Evolutionary conservation across 1,140 invertebrate species (phyloP).

Genomic region (Bombyx mandarina): DNA sequence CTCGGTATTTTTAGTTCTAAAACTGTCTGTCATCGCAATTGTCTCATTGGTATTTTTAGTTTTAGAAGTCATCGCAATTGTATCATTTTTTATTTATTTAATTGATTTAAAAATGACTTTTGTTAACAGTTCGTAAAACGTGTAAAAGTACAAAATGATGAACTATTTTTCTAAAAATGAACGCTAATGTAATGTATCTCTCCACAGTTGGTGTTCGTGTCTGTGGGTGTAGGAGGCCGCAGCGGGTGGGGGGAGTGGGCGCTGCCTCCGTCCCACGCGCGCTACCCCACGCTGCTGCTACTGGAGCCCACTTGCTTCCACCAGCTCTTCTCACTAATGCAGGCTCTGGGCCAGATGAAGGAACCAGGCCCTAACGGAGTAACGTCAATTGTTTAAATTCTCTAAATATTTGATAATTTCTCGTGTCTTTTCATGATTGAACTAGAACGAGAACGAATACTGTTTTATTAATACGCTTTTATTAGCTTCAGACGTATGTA

Average conservation of each 20-base stretch:
- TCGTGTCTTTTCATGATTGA: too few species aligned
- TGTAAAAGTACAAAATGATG: too few species aligned
- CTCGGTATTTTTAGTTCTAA: too few species aligned
- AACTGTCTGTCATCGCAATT: too few species aligned
- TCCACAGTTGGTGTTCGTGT: conserved; percentile 87
- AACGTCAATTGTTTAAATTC: conserved; percentile 9
- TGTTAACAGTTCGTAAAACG: background rate
- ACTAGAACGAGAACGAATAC: too few species aligned
- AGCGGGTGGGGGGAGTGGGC: conserved; percentile 80
- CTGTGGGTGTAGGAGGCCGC: conserved; percentile 84
- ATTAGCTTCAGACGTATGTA: too few species aligned
- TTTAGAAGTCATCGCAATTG: too few species aligned
- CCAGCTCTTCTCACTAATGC: conserved; percentile 90
- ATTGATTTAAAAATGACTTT: background rate
- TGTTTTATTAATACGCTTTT: too few species aligned
- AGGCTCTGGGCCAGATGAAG: conserved; percentile 88
- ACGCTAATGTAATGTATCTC: background rate
- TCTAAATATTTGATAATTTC: too few species aligned
- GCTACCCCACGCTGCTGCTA: conserved; percentile 87
- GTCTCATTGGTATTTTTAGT: too few species aligned
- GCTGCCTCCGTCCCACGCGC: conserved; percentile 84
- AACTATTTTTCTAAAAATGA: background rate
- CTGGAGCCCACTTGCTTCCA: conserved; percentile 90
- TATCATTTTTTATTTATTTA: conserved; percentile 1
- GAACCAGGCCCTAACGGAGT: conserved; percentile 78